Conservation (phyloP, 2,797 vertebrate species). For the Enteromius viviparus region DNA sequence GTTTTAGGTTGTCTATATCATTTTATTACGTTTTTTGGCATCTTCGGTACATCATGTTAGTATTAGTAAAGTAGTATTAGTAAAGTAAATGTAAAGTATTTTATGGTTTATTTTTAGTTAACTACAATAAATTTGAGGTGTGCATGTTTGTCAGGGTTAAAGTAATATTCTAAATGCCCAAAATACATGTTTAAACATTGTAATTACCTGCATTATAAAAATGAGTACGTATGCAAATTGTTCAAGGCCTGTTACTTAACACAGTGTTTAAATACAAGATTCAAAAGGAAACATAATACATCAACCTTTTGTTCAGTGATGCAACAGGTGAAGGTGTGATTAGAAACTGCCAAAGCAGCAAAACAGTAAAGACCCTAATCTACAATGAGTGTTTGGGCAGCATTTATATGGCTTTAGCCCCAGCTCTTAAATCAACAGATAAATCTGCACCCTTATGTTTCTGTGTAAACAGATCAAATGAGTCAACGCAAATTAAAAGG, state of each 20-base stretch:
- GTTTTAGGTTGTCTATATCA: not conserved
- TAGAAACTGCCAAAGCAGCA: conserved; percentile 14
- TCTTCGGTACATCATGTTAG: not conserved
- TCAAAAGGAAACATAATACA: not conserved
- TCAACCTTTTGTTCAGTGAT: not conserved
- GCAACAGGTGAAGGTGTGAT: conserved; percentile 3
- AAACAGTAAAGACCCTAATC: conserved; percentile 46
- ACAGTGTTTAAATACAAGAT: not conserved
- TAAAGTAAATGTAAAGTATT: not conserved
- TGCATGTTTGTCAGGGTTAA: not conserved
- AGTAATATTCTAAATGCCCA: not conserved
- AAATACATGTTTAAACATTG: not conserved
- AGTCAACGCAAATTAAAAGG: not conserved
- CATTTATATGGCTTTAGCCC: conserved; percentile 27
- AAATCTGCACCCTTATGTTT: conserved; percentile 12
- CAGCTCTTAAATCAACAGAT: conserved; percentile 42
- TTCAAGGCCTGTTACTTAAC: not conserved
- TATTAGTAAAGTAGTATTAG: too few relatives aligned
- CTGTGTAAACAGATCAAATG: conserved; percentile 21
- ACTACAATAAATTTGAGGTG: not conserved
- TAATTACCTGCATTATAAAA: not conserved
- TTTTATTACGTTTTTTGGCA: too few relatives aligned
- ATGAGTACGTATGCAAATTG: not conserved
- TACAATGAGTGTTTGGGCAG: conserved; percentile 45
- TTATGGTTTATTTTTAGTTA: not conserved